These are phyloP conservation scores for Meandrusa payeni DNA, from an alignment of 2,888 invertebrate genomes.

Conservation along the genomic window DNA sequence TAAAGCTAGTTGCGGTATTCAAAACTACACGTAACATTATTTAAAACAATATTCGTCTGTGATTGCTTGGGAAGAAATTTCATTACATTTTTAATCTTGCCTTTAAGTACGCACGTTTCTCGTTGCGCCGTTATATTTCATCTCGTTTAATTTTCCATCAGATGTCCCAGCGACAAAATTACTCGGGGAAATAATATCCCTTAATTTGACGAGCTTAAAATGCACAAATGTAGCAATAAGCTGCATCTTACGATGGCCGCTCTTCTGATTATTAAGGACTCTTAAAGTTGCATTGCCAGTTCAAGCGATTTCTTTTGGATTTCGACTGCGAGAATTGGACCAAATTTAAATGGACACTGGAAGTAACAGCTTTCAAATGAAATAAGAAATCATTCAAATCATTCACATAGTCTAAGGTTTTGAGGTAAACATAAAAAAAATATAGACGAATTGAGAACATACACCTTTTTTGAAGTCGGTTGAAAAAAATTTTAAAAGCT, in stretches of 20 bases:
- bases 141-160: constrained; percentile 29
- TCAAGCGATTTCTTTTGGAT: constrained; percentile 20
- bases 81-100: constrained; percentile 17
- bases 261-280: constrained; percentile 37
- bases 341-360: too few relatives aligned
- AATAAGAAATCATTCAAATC: too few relatives aligned
- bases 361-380: too few relatives aligned
- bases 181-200: constrained; percentile 60
- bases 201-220: constrained; percentile 67
- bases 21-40: too few relatives aligned
- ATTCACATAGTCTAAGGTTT: too few relatives aligned
- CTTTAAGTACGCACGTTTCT: constrained; percentile 2
- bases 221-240: constrained; percentile 56
- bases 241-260: constrained; percentile 41
- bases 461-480: too few relatives aligned
- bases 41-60: too few relatives aligned
- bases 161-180: constrained; percentile 42
- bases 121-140: constrained; percentile 4
- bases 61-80: background rate
- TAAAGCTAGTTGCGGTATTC: too few relatives aligned
- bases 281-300: constrained; percentile 27
- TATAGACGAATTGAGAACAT: too few relatives aligned
- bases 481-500: too few relatives aligned
- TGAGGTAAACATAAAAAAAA: too few relatives aligned
- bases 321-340: too few relatives aligned